These are phyloP conservation scores for Morinoia aosen DNA, from an alignment of 2,888 invertebrate species.

Conservation along the genomic window DNA sequence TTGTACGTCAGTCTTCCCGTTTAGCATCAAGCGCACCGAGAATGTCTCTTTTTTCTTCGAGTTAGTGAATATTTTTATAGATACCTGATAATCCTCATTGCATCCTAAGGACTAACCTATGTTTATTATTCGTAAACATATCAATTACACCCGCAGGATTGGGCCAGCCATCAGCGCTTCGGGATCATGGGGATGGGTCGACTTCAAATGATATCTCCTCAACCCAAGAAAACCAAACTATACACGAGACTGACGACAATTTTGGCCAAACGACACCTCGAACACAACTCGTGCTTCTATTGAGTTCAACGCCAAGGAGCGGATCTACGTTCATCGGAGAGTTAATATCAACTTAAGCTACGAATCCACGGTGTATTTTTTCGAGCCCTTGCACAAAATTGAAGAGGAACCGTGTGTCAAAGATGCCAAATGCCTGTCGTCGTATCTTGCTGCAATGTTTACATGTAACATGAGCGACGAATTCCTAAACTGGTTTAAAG, in stretches of 20 bases:
- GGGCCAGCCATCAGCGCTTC: background rate
- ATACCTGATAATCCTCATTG: background rate
- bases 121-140: background rate
- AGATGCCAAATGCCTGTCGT: conserved; percentile 37
- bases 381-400: conserved; percentile 60
- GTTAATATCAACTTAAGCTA: conserved; percentile 27
- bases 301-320: conserved; percentile 61
- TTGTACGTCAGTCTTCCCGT: background rate
- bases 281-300: conserved; percentile 51
- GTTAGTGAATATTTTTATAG: background rate
- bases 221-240: too few relatives aligned
- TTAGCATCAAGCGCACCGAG: background rate
- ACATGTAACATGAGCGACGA: conserved; percentile 9
- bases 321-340: conserved; percentile 60
- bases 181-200: background rate
- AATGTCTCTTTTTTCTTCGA: background rate
- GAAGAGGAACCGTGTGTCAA: conserved; percentile 14
- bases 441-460: conserved; percentile 54
- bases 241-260: background rate
- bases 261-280: background rate
- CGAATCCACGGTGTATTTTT: conserved; percentile 53
- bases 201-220: too few relatives aligned
- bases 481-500: background rate
- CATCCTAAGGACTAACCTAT: background rate
- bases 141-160: background rate